Base-by-base conservation (phyloP, 2,113 vertebrate genomes). In the Aphyosemion australe region DNA sequence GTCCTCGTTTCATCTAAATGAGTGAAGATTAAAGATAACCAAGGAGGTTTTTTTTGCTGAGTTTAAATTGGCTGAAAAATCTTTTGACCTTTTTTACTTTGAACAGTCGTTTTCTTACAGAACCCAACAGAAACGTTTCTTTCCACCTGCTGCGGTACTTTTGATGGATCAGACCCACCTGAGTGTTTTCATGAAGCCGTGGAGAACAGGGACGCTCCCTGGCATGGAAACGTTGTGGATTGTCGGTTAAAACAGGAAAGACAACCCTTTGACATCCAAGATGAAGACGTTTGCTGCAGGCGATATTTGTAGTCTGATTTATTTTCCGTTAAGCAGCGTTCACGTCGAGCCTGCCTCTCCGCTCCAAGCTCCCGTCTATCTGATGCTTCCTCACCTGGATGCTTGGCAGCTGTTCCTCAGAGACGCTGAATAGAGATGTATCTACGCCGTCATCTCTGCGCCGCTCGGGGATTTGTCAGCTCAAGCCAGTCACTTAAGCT, bases 401-500 rank as follows among this genome's bases (percentile, higher is more conserved):
- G 62, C 53, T 76, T 72, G 80, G 63, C 83, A 77, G 77, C 65
- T 53, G 63, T 14, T 69, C 13, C 56, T 34, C 15, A 13, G 26
- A 78, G 67, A 45, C 67, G 13, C 14, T 34, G 61, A 70, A 84
- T 71, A 46, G 74, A 82, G 70, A 65, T 15, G 61, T 56, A 82
- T 80, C 76, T 20, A 65, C 52, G 59, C 62, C 21, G 63, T 76
- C 65, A 47, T 6, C 43, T 78, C 54, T 1, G 58, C 6, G 0
- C 65, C 4, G 20, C 57, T 50, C 3, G 42, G 76, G 80, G 75
- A 81, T 83, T 79, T 77, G 76, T 81, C 78, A 64, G 55, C 67
- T 72, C 59, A 47, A 76, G 54, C 62, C 55, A 65, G 34, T 77
- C 66, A 2, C n/a, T 49, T 52, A 34, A 63, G 34, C 65, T 74